Evolutionary conservation across 2,888 invertebrate genomes (phyloP), one percentile per base, ranked within the genome.

Genomic region (Ommatoiulus sabulosus): DNA sequence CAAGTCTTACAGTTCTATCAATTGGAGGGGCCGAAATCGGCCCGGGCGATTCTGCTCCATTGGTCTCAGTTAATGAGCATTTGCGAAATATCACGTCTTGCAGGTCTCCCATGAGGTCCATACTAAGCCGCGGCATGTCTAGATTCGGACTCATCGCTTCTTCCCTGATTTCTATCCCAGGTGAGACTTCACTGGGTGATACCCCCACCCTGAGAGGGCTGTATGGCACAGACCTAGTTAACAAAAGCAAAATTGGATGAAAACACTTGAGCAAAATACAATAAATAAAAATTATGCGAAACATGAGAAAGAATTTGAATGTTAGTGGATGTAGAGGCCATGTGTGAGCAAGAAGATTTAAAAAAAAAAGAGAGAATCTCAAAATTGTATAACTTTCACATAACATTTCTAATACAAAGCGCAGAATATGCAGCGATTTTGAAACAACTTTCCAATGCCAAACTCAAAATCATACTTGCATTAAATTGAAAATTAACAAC

Each of bases 71-170:
- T 7, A 89, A 20, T n/a, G 91, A 90, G 24, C 93, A 91, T 43
- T 92, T 92, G 80, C 93, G 91, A 89, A 94, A 94, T 90, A 95
- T 93, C 84, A 95, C 93, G 91, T 95, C 94, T 90, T 94, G 94
- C 91, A 95, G 93, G 92, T 96, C 96, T 90, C 95, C 94, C 94
- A 95, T 94, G 88, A 95, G 93, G 92, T 95, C 95, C 91, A 95
- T 94, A 91, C 94, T 93, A 88, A 93, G 91, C 5, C 92, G 91
- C 1, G 91, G 93, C 86, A 94, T 93, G 88, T 93, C 93, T 88
- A 94, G 91, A 91, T 91, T 86, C 12, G 89, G 89, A 86, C 89
- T 89, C 20, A 72, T 44, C 84, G 52, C 17, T 35, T 24, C 35
- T 52, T 63, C 44, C 84, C 52, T 84, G 80, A 15, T 35, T 1